A percentile compares a stretch with the other conserved stretches of the same genome.
These are phyloP conservation scores for Melanerpes aurifrons DNA, from an alignment of 2,113 vertebrate species.

Conservation along the genomic window DNA sequence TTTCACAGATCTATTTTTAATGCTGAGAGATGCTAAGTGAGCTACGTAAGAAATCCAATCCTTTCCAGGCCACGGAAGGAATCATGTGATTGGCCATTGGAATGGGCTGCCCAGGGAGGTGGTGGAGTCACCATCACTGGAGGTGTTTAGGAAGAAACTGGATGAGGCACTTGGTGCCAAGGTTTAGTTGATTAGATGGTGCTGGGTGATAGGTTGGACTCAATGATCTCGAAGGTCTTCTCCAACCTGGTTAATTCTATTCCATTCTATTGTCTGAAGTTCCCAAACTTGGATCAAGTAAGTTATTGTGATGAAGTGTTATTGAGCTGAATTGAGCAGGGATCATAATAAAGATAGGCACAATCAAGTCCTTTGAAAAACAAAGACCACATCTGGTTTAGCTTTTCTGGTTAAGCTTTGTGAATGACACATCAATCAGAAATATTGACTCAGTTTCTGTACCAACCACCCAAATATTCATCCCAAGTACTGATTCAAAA, in stretches of 20 bases:
- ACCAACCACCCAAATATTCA: neutral
- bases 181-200: no score
- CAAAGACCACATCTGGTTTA: neutral
- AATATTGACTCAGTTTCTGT: neutral
- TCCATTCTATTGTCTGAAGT: neutral
- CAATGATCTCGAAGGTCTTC: no score
- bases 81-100: neutral
- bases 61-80: neutral
- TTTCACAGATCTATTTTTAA: conserved; percentile 24
- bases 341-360: neutral
- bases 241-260: no score
- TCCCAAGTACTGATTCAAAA: neutral
- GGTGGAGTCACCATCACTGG: no score
- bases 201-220: no score
- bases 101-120: no score
- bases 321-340: neutral
- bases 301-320: neutral
- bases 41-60: neutral
- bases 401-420: neutral
- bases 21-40: neutral
- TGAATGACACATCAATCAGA: neutral
- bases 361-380: neutral
- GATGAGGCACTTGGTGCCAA: no score
- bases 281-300: neutral
- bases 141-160: no score